Evolutionary conservation across 2,113 vertebrate genomes (phyloP).

Genomic region (Platysternon megacephalum): DNA sequence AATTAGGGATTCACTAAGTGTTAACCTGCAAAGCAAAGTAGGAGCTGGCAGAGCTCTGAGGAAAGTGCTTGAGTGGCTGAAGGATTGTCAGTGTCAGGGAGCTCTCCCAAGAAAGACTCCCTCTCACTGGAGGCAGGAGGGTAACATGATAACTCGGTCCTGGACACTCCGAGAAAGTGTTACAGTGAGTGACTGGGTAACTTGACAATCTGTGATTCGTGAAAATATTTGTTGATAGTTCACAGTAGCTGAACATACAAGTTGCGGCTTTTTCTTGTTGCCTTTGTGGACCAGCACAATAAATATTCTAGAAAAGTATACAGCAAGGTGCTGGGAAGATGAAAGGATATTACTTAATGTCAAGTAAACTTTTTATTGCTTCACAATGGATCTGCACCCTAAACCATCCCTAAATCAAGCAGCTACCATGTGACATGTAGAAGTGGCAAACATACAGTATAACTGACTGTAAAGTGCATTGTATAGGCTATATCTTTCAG

Average conservation of each 20-base stretch:
- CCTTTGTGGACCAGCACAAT: neutral
- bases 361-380: neutral
- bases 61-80: neutral
- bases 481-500: neutral
- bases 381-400: neutral
- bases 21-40: neutral
- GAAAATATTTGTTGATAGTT: neutral
- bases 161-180: neutral
- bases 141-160: neutral
- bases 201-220: neutral
- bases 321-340: neutral
- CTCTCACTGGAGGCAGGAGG: neutral
- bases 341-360: neutral
- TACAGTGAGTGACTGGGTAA: neutral
- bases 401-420: neutral
- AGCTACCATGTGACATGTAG: neutral
- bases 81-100: neutral
- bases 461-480: neutral
- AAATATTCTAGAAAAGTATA: neutral
- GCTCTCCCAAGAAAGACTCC: neutral
- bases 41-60: neutral
- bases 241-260: neutral
- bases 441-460: neutral
- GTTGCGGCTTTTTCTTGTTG: neutral
- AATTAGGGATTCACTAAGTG: neutral